Evolutionary conservation across 2,888 invertebrate species (phyloP).

Genomic region (Philereme transversata): DNA sequence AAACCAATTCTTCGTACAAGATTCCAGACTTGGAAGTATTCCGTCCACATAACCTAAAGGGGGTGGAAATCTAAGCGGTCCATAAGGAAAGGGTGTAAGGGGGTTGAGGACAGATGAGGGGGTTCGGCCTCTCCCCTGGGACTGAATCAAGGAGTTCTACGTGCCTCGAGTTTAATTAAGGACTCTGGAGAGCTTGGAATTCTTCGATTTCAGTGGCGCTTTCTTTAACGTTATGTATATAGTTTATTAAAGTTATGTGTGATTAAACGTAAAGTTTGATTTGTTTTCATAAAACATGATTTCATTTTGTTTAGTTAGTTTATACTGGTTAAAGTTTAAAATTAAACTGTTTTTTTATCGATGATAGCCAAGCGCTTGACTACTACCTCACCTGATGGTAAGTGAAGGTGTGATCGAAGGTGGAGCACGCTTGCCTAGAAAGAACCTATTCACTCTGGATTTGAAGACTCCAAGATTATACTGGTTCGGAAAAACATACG

Average conservation of each 20-base stretch:
- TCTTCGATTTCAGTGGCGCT: slow-evolving; percentile 80
- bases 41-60: slow-evolving; percentile 75
- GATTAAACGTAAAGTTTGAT: slow-evolving; percentile 33
- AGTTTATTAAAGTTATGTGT: slow-evolving; percentile 41
- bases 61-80: slow-evolving; percentile 83
- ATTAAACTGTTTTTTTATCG: too few relatives aligned
- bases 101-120: slow-evolving; percentile 49
- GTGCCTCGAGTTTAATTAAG: slow-evolving; percentile 82
- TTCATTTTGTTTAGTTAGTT: neutral
- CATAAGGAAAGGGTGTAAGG: slow-evolving; percentile 79
- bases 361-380: too few relatives aligned
- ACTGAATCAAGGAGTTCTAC: slow-evolving; percentile 83
- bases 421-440: too few relatives aligned
- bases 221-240: slow-evolving; percentile 62
- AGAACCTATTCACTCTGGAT: too few relatives aligned
- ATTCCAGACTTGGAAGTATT: slow-evolving; percentile 80
- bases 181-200: slow-evolving; percentile 71
- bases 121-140: slow-evolving; percentile 58
- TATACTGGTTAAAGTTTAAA: too few relatives aligned
- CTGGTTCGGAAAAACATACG: too few relatives aligned
- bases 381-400: too few relatives aligned
- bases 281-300: slow-evolving; percentile 14
- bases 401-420: too few relatives aligned
- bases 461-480: too few relatives aligned
- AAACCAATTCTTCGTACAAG: slow-evolving; percentile 80